Evolutionary conservation across 2,113 vertebrate genomes (phyloP).

Genomic region (Mormoops blainvillei): DNA sequence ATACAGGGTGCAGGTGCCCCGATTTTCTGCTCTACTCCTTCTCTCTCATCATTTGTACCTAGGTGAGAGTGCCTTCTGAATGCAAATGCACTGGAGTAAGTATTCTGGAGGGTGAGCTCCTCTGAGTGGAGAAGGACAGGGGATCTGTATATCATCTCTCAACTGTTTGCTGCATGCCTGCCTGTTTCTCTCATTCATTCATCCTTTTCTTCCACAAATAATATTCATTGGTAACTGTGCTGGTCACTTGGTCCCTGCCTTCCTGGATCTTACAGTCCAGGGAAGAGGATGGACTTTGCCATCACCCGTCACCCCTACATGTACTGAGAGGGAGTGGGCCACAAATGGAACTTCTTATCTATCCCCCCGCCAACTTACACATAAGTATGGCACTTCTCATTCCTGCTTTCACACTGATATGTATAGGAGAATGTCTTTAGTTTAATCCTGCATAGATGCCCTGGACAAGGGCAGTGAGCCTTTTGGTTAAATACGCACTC

Average conservation of each 20-base stretch:
- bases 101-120: background rate
- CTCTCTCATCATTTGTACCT: conserved; percentile 24
- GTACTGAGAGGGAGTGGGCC: background rate
- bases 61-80: conserved; percentile 18
- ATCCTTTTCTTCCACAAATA: background rate
- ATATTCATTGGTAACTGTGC: background rate
- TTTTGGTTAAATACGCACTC: background rate
- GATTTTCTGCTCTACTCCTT: background rate
- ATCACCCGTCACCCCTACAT: background rate
- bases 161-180: background rate
- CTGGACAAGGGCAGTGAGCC: background rate
- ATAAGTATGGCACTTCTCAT: background rate
- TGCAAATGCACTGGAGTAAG: conserved; percentile 23
- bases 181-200: background rate
- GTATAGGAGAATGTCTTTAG: background rate
- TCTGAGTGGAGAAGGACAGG: background rate
- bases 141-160: background rate
- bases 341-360: background rate
- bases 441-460: background rate
- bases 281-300: background rate
- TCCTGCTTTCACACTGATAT: background rate
- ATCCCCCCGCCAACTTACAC: background rate
- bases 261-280: background rate
- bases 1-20: background rate
- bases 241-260: background rate